Evolutionary conservation across 2,797 vertebrate species (phyloP).

Genomic region (Chromobotia macracanthus): DNA sequence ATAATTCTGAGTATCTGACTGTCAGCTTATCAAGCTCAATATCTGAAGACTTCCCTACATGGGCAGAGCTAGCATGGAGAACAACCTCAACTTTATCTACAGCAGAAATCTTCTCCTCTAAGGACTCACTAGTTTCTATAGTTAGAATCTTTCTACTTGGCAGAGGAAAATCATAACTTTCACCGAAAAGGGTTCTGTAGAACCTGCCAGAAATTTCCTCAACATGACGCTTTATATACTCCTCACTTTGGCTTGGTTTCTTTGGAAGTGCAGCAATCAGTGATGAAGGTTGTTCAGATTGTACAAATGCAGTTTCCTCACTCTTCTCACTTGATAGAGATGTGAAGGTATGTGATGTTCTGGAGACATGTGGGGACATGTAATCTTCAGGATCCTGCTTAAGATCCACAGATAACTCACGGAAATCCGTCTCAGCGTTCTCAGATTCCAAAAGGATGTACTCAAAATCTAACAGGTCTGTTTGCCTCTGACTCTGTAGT

Average conservation of each 20-base stretch:
- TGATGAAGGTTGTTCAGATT: constrained; percentile 2
- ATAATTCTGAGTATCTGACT: constrained; percentile 14
- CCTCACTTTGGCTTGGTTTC: constrained; percentile 52
- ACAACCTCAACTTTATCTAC: constrained; percentile 44
- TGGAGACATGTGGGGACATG: constrained; percentile 28
- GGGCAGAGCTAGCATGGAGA: constrained; percentile 8
- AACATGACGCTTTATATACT: constrained; percentile 63
- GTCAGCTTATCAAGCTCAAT: constrained; percentile 47
- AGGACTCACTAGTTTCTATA: constrained; percentile 16
- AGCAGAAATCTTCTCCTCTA: constrained; percentile 11
- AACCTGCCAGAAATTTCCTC: constrained; percentile 72
- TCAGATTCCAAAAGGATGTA: constrained; percentile 75
- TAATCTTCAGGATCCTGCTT: constrained; percentile 58
- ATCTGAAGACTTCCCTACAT: constrained; percentile 44
- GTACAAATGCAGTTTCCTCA: constrained; percentile 42
- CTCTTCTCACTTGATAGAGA: constrained; percentile 37
- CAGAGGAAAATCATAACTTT: constrained; percentile 42
- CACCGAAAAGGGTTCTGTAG: constrained; percentile 74
- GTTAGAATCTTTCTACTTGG: constrained; percentile 46
- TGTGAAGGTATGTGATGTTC: constrained; percentile 23
- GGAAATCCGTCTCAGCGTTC: constrained; percentile 74
- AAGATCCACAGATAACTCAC: constrained; percentile 68
- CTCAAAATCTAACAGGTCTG: constrained; percentile 73
- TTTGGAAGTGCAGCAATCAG: constrained; percentile 23
- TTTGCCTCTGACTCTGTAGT: constrained; percentile 59